Evolutionary conservation across 2,113 vertebrate genomes (phyloP).

Genomic region (Mystacornis crossleyi): DNA sequence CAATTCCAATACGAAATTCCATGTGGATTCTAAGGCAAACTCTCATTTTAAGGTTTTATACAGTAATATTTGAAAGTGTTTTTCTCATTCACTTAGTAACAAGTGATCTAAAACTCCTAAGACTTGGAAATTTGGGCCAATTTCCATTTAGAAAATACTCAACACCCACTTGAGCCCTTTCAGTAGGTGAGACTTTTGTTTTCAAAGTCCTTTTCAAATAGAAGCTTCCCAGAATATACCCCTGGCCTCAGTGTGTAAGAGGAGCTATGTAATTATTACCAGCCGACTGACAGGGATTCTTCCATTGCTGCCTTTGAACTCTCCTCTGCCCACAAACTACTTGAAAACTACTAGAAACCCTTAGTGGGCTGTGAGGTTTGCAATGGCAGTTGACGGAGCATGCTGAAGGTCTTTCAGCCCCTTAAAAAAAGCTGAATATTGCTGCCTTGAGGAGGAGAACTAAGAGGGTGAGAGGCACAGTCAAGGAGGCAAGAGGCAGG

Average conservation of each 20-base stretch:
- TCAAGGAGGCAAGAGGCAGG: background rate
- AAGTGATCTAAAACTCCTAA: background rate
- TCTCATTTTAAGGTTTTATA: background rate
- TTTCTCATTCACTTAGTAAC: slow-evolving; percentile 5
- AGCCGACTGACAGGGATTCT: background rate
- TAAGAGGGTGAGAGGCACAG: background rate
- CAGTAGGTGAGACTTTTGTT: background rate
- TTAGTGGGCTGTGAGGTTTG: background rate
- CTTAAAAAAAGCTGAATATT: background rate
- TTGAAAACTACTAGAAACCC: background rate
- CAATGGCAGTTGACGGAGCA: background rate
- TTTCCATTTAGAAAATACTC: slow-evolving; percentile 16
- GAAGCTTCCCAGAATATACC: background rate
- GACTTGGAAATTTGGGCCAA: background rate
- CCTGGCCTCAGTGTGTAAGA: background rate
- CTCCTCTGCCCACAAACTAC: background rate
- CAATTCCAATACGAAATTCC: background rate
- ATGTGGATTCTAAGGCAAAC: background rate
- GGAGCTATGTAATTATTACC: background rate
- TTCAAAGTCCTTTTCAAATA: background rate
- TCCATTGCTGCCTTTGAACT: background rate
- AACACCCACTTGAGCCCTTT: background rate
- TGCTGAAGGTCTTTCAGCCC: background rate
- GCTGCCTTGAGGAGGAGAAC: background rate
- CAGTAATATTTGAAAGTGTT: background rate